phyloP scores from a whole-genome alignment of 2,797 vertebrate species.

The Tapera naevia region DNA sequence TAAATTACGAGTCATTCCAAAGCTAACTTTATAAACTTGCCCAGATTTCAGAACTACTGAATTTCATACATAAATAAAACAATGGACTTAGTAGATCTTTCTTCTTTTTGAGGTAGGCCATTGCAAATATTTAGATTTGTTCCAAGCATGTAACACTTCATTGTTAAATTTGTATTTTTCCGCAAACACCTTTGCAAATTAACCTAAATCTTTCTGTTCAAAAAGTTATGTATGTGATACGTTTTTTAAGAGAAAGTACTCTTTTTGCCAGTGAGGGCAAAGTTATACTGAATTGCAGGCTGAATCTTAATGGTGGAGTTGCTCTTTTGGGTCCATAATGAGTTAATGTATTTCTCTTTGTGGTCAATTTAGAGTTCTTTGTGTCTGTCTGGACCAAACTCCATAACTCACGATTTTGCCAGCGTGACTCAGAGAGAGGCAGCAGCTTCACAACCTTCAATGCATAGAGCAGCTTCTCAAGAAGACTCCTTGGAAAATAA shows the following conservation, averaged over 20 bases:
- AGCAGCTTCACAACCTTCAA: constrained; percentile 64
- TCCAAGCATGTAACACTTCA: neutral
- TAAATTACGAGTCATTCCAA: neutral
- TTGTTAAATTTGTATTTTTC: neutral
- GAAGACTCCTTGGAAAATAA: constrained; percentile 84
- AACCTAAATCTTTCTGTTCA: neutral
- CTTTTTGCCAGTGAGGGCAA: neutral
- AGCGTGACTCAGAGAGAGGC: constrained; percentile 77
- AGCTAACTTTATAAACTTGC: neutral
- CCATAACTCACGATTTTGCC: constrained; percentile 79
- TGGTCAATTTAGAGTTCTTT: constrained; percentile 79
- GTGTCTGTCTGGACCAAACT: constrained; percentile 85
- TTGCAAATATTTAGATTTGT: neutral
- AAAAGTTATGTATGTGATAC: neutral
- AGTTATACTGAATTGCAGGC: neutral
- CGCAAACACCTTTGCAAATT: neutral
- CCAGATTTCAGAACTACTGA: neutral
- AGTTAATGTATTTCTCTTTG: neutral
- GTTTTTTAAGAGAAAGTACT: neutral
- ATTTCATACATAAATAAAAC: neutral
- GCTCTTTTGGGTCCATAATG: neutral
- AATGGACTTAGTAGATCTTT: neutral
- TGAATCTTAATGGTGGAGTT: neutral
- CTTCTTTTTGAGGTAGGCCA: neutral
- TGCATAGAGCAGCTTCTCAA: constrained; percentile 83